Conservation (phyloP, 2,113 vertebrate genomes). For the Jacana jacana region DNA sequence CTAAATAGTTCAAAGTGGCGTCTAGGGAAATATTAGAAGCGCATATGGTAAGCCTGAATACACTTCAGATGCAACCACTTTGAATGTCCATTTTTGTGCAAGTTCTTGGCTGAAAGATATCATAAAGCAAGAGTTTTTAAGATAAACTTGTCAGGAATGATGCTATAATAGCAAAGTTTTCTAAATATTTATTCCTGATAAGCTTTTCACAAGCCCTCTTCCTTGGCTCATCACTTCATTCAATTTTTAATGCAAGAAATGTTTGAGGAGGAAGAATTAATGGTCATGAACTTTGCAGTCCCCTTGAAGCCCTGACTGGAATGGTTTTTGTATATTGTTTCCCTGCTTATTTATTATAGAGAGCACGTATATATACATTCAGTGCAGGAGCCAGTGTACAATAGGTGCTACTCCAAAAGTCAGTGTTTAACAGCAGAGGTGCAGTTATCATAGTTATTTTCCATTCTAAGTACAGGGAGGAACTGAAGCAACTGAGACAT, state of each 20-base stretch:
- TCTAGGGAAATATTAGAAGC: constrained; percentile 53
- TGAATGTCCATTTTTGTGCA: constrained; percentile 44
- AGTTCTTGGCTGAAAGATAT: neutral
- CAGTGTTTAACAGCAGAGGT: neutral
- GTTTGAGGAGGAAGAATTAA: constrained; percentile 4
- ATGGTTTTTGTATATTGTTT: neutral
- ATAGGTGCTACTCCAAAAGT: neutral
- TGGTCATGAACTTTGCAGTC: neutral
- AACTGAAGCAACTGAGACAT: neutral
- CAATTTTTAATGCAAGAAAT: constrained; percentile 26
- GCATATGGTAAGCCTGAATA: constrained; percentile 21
- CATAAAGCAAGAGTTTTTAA: neutral
- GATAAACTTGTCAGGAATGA: constrained; percentile 42
- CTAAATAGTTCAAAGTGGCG: constrained; percentile 43
- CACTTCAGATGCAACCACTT: constrained; percentile 11
- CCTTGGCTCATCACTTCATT: neutral
- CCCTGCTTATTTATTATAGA: neutral
- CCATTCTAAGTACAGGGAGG: neutral
- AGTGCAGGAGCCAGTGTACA: neutral
- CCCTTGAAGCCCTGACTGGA: neutral
- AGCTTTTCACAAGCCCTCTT: constrained; percentile 15
- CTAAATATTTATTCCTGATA: constrained; percentile 51
- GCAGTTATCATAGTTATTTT: neutral
- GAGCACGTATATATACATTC: neutral
- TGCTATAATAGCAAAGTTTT: constrained; percentile 13